Percentiles rank a stretch among this genome's conserved stretches.
Conservation (phyloP, 1,140 invertebrate genomes). For the Micrasema minimum region DNA sequence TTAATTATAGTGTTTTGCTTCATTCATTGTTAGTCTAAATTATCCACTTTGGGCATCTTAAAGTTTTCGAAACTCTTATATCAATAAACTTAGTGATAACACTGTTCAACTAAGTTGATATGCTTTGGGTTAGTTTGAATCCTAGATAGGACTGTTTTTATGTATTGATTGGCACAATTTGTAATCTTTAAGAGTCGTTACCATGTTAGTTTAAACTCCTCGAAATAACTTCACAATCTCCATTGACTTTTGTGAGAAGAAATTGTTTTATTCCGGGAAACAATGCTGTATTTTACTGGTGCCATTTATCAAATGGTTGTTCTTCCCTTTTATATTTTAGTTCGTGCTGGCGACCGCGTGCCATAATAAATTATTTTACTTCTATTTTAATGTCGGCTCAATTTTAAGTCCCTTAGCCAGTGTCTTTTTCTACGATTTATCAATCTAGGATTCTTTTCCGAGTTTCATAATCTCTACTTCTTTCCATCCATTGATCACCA, state of each 20-base stretch:
- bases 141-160: conserved; percentile 18
- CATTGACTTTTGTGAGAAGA: too few species aligned
- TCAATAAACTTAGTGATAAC: conserved; percentile 34
- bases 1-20: conserved; percentile 22
- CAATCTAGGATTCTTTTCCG: conserved; percentile 16
- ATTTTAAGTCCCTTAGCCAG: conserved; percentile 4
- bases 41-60: conserved; percentile 10
- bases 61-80: conserved; percentile 14
- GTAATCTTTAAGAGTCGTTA: conserved; percentile 11
- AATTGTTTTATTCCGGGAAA: too few species aligned
- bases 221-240: too few species aligned
- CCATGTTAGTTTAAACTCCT: too few species aligned
- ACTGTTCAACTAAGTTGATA: conserved; percentile 15
- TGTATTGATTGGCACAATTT: conserved; percentile 27
- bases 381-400: conserved; percentile 20
- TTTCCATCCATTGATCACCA: too few species aligned
- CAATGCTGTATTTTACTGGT: too few species aligned
- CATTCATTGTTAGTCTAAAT: conserved; percentile 12
- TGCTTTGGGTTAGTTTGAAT: conserved; percentile 20
- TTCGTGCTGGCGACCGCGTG: too few species aligned
- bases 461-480: background rate
- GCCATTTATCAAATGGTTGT: too few species aligned
- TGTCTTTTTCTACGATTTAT: conserved; percentile 11
- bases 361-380: too few species aligned
- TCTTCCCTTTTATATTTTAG: too few species aligned